phyloP scores from a whole-genome alignment of 2,113 vertebrate species.

The Siniperca knerii region DNA sequence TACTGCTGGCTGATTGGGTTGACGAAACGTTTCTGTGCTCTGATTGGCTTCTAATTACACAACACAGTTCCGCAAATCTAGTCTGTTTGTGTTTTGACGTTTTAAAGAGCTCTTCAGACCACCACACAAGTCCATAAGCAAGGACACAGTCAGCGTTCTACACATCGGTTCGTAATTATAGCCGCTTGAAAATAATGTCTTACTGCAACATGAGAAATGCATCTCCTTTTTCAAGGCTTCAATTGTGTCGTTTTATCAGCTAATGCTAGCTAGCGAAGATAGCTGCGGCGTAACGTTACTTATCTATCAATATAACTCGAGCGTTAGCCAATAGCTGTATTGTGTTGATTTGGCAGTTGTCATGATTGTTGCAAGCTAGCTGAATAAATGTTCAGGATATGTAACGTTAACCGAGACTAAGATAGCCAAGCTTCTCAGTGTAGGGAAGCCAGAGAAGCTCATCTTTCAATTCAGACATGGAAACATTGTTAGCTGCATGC shows the following conservation, averaged over 20 bases:
- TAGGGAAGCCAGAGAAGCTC: background rate
- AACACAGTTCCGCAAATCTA: slow-evolving; percentile 66
- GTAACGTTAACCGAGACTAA: background rate
- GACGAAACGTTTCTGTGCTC: background rate
- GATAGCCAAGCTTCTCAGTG: background rate
- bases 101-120: slow-evolving; percentile 7
- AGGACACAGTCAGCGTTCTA: background rate
- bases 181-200: background rate
- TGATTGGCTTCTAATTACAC: slow-evolving; percentile 62
- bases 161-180: slow-evolving; percentile 44
- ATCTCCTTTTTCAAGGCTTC: background rate
- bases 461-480: background rate
- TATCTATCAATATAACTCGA: slow-evolving; percentile 13
- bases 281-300: slow-evolving; percentile 34
- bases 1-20: slow-evolving; percentile 39
- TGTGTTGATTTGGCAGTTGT: slow-evolving; percentile 39
- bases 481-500: background rate
- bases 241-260: slow-evolving; percentile 14
- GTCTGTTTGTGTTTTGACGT: slow-evolving; percentile 69
- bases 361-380: background rate
- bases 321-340: slow-evolving; percentile 25
- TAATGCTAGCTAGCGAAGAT: slow-evolving; percentile 67
- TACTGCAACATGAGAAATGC: background rate
- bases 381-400: background rate
- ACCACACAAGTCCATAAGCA: background rate